Evolutionary conservation across 1,140 invertebrate species (phyloP), one percentile per base, ranked within the genome.

Genomic region (Tetramorium alpestre): DNA sequence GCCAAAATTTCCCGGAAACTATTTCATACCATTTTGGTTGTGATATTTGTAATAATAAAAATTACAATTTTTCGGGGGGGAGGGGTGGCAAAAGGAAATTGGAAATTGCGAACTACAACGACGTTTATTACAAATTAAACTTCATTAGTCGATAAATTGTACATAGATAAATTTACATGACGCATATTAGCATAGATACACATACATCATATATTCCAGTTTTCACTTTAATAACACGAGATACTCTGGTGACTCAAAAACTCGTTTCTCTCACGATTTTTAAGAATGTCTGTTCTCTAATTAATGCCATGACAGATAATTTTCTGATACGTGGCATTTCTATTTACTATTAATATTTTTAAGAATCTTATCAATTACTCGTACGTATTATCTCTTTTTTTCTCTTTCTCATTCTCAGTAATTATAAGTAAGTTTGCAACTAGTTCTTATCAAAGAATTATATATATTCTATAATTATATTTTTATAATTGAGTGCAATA

Each of bases 151-250:
- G n/a, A 47, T 44, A 70, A 70, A 47, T 70, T 22, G 8, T 25
- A 70, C 1, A 0, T 25, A 69, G 41, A 47, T 69, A 69, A 69
- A 25, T 70, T 47, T 47, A 18, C 10, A 7, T 70, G 41, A 47
- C 4, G 16, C 13, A 16, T 70, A 25, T 33, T 38, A 25, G n/a
- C n/a, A 25, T 13, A 47, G 38, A 25, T 25, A 47, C 22, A 44
- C n/a, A 13, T 47, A 47, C 33, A 33, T 33, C 33, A 33, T 5
- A 25, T 25, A 70, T 47, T 47, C 22, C 41, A 70, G 67, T 70
- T 70, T 69, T 70, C 41, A 70, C 67, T 70, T 70, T 70, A 70
- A 70, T 47, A 70, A 70, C 38, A 22, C 1, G 38, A 44, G 4
- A 22, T 69, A 47, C 22, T 47, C 10, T 6, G 5, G 7, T 16